phyloP scores from a whole-genome alignment of 1,140 invertebrate species.

The Bombus soroeensis region DNA sequence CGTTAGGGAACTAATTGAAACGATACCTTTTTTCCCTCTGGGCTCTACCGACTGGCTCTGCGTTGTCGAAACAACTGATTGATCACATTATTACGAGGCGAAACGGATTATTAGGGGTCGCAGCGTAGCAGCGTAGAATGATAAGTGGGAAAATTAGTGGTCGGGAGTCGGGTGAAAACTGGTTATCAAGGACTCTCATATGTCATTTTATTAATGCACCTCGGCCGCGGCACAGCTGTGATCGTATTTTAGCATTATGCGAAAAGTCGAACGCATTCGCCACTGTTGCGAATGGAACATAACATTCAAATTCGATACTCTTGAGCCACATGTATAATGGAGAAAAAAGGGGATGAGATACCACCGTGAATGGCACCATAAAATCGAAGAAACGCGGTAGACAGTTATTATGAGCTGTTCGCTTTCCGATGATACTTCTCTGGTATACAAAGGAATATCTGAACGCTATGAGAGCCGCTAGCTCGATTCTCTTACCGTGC shows the following conservation, averaged over 20 bases:
- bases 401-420: slow-evolving; percentile 58
- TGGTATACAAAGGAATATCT: neutral
- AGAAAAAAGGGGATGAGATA: neutral
- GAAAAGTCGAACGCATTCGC: slow-evolving; percentile 2
- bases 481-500: neutral
- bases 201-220: neutral
- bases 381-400: slow-evolving; percentile 46
- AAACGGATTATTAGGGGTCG: slow-evolving; percentile 6
- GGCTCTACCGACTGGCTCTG: no score
- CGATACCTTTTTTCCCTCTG: slow-evolving; percentile 8
- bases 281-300: neutral
- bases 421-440: slow-evolving; percentile 43
- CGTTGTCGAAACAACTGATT: slow-evolving; percentile 23
- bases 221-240: neutral
- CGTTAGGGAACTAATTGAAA: slow-evolving; percentile 46
- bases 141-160: slow-evolving; percentile 29
- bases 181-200: slow-evolving; percentile 22
- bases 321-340: neutral
- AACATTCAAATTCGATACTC: slow-evolving; percentile 2
- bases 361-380: slow-evolving; percentile 35
- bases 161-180: neutral
- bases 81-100: slow-evolving; percentile 29
- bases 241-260: slow-evolving; percentile 15
- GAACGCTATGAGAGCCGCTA: slow-evolving; percentile 30
- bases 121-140: neutral